Conservation (phyloP, 2,113 vertebrate species). For the Climacteris rufus region DNA sequence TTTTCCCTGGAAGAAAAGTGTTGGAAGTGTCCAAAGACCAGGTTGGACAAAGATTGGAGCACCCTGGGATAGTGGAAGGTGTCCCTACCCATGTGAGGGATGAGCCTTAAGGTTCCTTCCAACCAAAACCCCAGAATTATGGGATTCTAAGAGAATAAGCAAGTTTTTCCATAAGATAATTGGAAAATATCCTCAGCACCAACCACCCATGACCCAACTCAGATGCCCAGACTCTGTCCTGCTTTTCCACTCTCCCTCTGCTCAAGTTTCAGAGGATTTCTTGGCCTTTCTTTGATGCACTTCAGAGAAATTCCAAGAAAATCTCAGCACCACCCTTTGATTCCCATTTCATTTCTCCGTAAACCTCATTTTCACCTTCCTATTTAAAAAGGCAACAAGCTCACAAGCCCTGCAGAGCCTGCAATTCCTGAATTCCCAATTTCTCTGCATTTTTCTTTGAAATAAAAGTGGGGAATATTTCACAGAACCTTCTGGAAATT, state of each 20-base stretch:
- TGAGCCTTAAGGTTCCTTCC: too few relatives aligned
- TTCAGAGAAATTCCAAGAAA: neutral
- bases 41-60: neutral
- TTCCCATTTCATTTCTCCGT: neutral
- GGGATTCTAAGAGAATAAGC: neutral
- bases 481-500: neutral
- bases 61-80: too few relatives aligned
- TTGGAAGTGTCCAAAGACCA: neutral
- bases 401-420: neutral
- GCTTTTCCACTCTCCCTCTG: neutral
- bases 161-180: neutral
- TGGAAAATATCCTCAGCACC: neutral
- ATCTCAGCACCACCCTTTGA: neutral
- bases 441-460: neutral
- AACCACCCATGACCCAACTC: accelerated
- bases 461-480: accelerated
- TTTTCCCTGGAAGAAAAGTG: neutral
- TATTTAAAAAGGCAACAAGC: neutral
- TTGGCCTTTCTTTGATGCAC: neutral
- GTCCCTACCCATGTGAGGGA: too few relatives aligned
- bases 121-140: neutral
- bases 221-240: neutral
- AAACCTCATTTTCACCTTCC: neutral
- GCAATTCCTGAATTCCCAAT: neutral
- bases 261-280: neutral